phyloP scores from a whole-genome alignment of 92 coral and sea anemone species.

The Pocillopora grandis region DNA sequence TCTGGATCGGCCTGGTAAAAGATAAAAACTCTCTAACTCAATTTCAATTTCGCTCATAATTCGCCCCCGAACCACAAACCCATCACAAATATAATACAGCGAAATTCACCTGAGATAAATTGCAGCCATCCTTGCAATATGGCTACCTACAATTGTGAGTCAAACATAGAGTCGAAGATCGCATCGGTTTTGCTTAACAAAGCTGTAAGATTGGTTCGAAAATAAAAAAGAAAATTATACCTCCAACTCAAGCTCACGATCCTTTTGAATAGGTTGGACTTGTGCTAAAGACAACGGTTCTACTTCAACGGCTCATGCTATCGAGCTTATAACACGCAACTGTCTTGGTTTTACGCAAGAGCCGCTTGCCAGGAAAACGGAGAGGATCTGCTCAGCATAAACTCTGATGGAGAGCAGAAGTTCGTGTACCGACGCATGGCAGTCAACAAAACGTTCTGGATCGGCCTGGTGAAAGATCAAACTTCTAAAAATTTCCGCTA shows the following conservation, averaged over 20 bases:
- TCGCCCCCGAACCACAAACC: too few species aligned
- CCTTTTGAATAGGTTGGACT: slow-evolving; percentile 26
- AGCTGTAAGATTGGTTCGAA: background rate
- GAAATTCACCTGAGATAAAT: too few species aligned
- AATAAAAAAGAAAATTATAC: too few species aligned
- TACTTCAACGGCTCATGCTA: slow-evolving; percentile 50
- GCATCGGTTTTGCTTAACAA: background rate
- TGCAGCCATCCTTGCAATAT: too few species aligned
- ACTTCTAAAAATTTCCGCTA: slow-evolving; percentile 38
- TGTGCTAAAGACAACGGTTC: slow-evolving; percentile 29
- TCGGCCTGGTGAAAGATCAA: slow-evolving; percentile 50
- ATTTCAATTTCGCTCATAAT: too few species aligned
- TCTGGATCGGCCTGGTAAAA: too few species aligned
- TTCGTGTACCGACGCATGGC: slow-evolving; percentile 48
- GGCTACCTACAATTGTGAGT: too few species aligned
- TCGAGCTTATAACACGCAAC: slow-evolving; percentile 19
- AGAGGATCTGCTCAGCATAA: slow-evolving; percentile 48
- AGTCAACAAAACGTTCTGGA: slow-evolving; percentile 50
- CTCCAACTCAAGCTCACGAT: too few species aligned
- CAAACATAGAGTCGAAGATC: too few species aligned
- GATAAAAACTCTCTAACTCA: too few species aligned
- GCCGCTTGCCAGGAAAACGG: slow-evolving; percentile 39
- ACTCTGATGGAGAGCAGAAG: slow-evolving; percentile 39
- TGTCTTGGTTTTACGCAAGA: slow-evolving; percentile 45
- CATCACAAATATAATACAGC: too few species aligned